Evolutionary conservation across 2,888 invertebrate species (phyloP), one percentile per base, ranked within the genome.

Genomic region (Pocota personata): DNA sequence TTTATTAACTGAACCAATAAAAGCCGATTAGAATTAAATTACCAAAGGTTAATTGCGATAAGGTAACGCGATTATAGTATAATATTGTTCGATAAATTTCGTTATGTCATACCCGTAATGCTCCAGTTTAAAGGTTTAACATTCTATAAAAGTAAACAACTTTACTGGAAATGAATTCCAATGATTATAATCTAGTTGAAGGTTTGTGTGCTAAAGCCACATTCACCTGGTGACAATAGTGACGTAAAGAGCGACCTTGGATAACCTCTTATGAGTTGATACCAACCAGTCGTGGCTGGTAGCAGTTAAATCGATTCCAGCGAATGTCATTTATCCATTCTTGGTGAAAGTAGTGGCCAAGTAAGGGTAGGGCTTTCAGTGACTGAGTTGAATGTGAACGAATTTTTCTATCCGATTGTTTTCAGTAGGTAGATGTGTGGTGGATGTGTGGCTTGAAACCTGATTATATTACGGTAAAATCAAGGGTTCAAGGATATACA

Each of bases 181-280:
- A 66, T 21, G 14, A 64, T 40, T 52, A 16, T 40, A 37, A 46
- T 76, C 27, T 35, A 80, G 58, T 21, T 21, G 52, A 62, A 32
- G 16, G 30, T 46, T 82, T 40, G 67, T 35, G 52, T 67, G 60
- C 21, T 14, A 30, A 6, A 52, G 60, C 40, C 32, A 21, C 64
- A 32, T 58, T 77, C 32, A 37, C 57, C 19, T 72, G 69, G 48
- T 78, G 72, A 78, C 78, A 72, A 43, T 27, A 52, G 6, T 71
- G 76, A 78, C 83, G 83, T 57, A 50, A 75, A 14, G 62, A 64
- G 24, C 16, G 79, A 75, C 83, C 83, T 84, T 84, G 83, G 73
- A 16, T 62, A 79, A 73, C 67, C 43, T 55, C 19, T 37, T 40
- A 21, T 24, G 6, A 35, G 57, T 52, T 52, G 10, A 60, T 19